Base-by-base conservation (phyloP, 1,140 invertebrate genomes). In the Cyclargus thomasi region DNA sequence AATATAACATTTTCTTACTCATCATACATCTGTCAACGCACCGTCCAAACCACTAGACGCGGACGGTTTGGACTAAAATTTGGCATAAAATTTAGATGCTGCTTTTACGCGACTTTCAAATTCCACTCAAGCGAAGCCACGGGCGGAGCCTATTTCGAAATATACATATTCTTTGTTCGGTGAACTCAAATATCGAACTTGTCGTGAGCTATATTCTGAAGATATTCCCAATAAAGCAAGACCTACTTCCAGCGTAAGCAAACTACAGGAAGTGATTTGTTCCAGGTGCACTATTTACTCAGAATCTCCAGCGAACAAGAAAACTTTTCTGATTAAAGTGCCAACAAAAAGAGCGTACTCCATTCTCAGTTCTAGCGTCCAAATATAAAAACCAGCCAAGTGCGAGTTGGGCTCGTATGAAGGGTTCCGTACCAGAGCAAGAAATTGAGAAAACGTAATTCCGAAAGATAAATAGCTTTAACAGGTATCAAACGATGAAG, bases 261-360 rank as follows among this genome's bases (percentile, higher is more conserved):
- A 74, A 73, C 73, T 71, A 67, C 64, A 70, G 73, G 74, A 76
- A 75, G 77, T 75, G 74, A 78, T 78, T 76, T 76, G 73, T 69
- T 75, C 70, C 74, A 78, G 77, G 76, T 76, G 74, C 72, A 74
- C 72, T 78, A 74, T 76, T 74, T 78, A 74, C 76, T 74, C 68
- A 67, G 71, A 74, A 66, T 76, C 75, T 76, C 74, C 71, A 18
- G 63, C 67, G 69, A 72, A 70, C 73, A 67, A 79, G 70, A 70
- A 79, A 84, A 84, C 75, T 81, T 81, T 78, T 73, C 75, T 81
- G 80, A 85, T 88, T 86, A 85, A 85, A 88, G 78, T 79, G 79
- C 79, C 75, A 84, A 79, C 77, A 88, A 84, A 84, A 86, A 85
- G 63, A 79, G 74, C 74, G 78, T 74, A 87, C 80, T 84, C 82